These are phyloP conservation scores for Tuta absoluta DNA, from an alignment of 2,888 invertebrate genomes.

Conservation along the genomic window DNA sequence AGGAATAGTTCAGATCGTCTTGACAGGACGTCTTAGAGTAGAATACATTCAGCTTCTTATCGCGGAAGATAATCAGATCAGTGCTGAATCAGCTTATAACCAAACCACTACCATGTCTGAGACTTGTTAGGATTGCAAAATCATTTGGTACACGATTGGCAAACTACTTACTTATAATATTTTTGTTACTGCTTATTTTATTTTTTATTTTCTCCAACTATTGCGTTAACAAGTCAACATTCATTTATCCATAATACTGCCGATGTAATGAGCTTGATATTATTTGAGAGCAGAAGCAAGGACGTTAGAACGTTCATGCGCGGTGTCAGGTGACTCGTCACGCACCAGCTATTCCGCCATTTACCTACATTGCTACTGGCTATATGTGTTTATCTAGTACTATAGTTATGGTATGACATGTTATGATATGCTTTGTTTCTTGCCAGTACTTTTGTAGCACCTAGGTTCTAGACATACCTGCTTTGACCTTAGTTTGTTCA, in stretches of 20 bases:
- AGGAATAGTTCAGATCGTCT: background rate
- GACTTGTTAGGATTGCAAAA: background rate
- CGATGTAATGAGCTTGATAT: slow-evolving; percentile 35
- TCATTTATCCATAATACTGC: background rate
- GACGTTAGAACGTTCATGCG: slow-evolving; percentile 47
- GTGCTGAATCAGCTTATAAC: background rate
- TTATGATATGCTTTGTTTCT: background rate
- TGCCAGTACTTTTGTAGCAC: background rate
- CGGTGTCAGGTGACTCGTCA: slow-evolving; percentile 57
- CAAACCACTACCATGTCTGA: background rate
- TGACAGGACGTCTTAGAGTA: background rate
- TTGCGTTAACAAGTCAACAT: background rate
- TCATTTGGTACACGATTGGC: background rate
- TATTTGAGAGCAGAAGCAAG: slow-evolving; percentile 59
- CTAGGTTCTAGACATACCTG: too few species aligned
- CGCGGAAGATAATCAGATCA: slow-evolving; percentile 3
- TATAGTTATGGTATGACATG: background rate
- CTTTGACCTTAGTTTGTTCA: too few species aligned
- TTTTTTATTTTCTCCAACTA: background rate
- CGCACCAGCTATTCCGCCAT: slow-evolving; percentile 51
- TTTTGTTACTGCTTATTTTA: background rate
- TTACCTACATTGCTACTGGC: slow-evolving; percentile 40
- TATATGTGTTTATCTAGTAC: background rate
- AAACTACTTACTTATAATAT: background rate
- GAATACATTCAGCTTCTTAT: background rate